Conservation (phyloP, 2,113 vertebrate species). For the Zosterops hypoxanthus region DNA sequence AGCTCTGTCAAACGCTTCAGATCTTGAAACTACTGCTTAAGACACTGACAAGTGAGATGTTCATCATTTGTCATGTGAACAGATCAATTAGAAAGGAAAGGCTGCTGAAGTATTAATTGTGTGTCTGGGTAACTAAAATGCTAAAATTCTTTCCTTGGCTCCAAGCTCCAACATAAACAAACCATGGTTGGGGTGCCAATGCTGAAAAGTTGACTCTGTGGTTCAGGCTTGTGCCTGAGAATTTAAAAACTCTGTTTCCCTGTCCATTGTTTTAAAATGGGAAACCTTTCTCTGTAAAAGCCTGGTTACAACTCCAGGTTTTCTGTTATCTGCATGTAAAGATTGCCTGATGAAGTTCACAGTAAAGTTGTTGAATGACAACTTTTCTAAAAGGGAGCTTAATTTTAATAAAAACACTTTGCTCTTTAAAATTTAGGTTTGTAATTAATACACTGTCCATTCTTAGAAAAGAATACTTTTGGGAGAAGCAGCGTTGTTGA, state of each 20-base stretch:
- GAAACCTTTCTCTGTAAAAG: background rate
- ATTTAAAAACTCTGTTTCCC: background rate
- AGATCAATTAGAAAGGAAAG: conserved; percentile 41
- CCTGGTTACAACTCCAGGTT: background rate
- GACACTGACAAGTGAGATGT: conserved; percentile 58
- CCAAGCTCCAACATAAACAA: background rate
- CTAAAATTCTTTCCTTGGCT: background rate
- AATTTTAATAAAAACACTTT: background rate
- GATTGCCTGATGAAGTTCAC: background rate
- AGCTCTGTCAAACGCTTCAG: conserved; percentile 64
- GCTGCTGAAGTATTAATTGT: conserved; percentile 23
- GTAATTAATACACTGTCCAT: background rate
- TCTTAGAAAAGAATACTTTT: background rate
- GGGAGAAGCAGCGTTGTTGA: background rate
- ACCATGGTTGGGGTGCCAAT: background rate
- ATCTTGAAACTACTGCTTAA: conserved; percentile 54
- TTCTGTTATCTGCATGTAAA: background rate
- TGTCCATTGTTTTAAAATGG: background rate
- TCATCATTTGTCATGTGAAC: conserved; percentile 59
- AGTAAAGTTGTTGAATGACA: background rate
- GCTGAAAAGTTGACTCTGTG: background rate
- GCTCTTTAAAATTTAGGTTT: background rate
- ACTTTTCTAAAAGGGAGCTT: background rate
- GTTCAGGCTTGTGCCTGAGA: background rate
- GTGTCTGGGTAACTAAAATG: background rate